These are phyloP conservation scores for Geopemphigus sp. DNA, from an alignment of 1,140 invertebrate genomes.

Conservation along the genomic window DNA sequence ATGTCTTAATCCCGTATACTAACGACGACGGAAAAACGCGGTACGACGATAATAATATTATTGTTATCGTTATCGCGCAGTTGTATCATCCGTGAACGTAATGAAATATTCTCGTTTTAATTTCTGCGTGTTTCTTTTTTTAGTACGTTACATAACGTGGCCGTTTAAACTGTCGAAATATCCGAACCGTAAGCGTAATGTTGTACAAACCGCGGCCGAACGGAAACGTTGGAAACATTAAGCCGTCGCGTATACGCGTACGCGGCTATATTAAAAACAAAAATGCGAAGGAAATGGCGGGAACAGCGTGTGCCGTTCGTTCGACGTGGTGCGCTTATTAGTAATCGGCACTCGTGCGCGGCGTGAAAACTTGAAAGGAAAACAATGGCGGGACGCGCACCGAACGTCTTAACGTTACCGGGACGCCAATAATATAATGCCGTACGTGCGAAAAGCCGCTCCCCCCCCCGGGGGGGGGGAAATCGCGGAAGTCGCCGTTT, in stretches of 20 bases:
- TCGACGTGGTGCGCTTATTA: too few relatives aligned
- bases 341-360: not conserved
- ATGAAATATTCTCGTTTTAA: slow-evolving; percentile 2
- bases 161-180: not conserved
- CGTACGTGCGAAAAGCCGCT: not conserved
- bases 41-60: not conserved
- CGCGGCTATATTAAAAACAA: too few relatives aligned
- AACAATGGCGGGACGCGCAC: not conserved
- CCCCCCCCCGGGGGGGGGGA: not conserved
- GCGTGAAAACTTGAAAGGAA: not conserved
- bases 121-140: not conserved
- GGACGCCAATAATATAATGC: not conserved
- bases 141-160: not conserved
- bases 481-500: slow-evolving; percentile 22
- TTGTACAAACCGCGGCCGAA: not conserved
- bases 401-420: not conserved
- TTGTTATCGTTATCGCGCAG: not conserved
- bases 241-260: too few relatives aligned
- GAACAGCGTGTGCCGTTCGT: too few relatives aligned
- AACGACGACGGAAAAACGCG: not conserved
- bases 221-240: not conserved
- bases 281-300: too few relatives aligned
- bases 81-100: not conserved
- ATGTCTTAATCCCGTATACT: not conserved
- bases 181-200: not conserved